Conservation (phyloP, 2,888 invertebrate species). For the Cerastis leucographa region DNA sequence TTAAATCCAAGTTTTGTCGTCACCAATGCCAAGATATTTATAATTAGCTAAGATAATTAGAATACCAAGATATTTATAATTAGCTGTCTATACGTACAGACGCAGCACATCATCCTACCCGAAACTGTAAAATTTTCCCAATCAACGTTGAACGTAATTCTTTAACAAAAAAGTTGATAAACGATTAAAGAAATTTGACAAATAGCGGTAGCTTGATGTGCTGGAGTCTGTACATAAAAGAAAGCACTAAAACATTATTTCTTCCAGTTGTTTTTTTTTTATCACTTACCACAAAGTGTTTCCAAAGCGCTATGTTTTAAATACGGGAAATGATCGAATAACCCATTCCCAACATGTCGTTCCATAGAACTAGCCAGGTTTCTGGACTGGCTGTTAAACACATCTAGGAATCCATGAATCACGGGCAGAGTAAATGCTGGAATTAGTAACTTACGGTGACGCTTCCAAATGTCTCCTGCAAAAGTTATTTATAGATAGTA, state of each 20-base stretch:
- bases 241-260: background rate
- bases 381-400: constrained; percentile 38
- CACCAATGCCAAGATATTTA: too few relatives aligned
- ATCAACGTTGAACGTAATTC: too few relatives aligned
- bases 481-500: background rate
- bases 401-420: constrained; percentile 27
- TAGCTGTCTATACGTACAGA: too few relatives aligned
- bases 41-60: too few relatives aligned
- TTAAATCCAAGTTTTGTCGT: too few relatives aligned
- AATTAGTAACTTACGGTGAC: constrained; percentile 26
- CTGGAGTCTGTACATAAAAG: too few relatives aligned
- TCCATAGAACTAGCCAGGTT: constrained; percentile 16
- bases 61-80: too few relatives aligned
- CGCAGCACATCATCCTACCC: too few relatives aligned
- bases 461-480: constrained; percentile 37
- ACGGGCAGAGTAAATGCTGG: constrained; percentile 37
- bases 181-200: too few relatives aligned
- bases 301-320: constrained; percentile 30
- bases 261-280: background rate
- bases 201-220: too few relatives aligned
- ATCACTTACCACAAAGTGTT: constrained; percentile 28
- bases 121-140: too few relatives aligned
- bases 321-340: constrained; percentile 10
- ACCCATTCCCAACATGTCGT: constrained; percentile 20
- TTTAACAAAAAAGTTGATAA: too few relatives aligned